Conservation (phyloP, 2,113 vertebrate species). For the Nettapus auritus region DNA sequence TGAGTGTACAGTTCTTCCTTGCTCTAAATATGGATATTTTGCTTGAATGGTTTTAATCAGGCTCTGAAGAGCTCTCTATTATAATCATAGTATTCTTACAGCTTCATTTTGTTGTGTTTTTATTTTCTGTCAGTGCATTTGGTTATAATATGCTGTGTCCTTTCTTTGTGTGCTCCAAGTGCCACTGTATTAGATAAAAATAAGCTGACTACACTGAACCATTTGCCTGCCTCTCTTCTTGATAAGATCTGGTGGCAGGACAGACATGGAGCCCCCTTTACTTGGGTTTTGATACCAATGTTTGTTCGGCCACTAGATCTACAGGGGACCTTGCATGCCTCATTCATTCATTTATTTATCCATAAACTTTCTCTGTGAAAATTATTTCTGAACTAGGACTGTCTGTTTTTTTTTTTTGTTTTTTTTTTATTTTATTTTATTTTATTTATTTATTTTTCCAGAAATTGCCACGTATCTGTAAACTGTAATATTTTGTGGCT, state of each 20-base stretch:
- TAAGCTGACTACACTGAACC: background rate
- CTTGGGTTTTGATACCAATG: background rate
- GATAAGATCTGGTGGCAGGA: background rate
- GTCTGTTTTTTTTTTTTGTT: background rate
- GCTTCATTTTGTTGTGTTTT: background rate
- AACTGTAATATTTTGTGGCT: background rate
- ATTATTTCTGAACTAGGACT: background rate
- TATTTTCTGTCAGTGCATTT: background rate
- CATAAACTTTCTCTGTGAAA: background rate
- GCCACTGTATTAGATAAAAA: background rate
- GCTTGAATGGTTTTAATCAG: background rate
- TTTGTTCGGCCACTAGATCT: background rate
- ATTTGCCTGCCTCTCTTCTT: background rate
- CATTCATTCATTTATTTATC: background rate
- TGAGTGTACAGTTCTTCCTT: background rate
- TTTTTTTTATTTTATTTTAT: no score
- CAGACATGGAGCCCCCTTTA: background rate
- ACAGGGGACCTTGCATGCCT: background rate
- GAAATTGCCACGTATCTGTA: background rate
- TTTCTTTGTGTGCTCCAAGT: background rate
- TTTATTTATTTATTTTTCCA: background rate
- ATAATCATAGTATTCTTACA: background rate
- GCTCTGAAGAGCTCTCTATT: background rate
- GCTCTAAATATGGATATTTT: background rate
- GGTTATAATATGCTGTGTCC: background rate